phyloP scores from a whole-genome alignment of 2,797 vertebrate genomes.

The Sebastes elongatus region DNA sequence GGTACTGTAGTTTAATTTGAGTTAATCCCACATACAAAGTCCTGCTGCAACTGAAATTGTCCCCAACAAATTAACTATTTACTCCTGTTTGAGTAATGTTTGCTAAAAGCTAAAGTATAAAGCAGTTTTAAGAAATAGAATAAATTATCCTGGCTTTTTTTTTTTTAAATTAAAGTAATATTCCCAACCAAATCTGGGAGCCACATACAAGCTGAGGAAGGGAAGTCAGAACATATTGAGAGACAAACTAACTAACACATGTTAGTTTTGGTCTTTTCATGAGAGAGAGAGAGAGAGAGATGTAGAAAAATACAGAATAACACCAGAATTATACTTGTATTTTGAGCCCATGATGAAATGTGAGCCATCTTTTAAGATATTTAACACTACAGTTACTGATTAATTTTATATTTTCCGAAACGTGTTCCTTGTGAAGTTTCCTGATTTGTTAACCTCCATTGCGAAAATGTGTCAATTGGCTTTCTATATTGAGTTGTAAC shows the following conservation, averaged over 20 bases:
- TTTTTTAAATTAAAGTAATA: neutral
- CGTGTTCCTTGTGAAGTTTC: rapidly evolving
- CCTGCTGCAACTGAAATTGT: neutral
- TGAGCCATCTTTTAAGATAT: neutral
- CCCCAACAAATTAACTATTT: neutral
- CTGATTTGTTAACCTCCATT: too few species aligned
- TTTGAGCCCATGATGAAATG: neutral
- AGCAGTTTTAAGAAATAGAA: too few species aligned
- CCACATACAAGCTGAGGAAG: rapidly evolving
- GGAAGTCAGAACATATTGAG: neutral
- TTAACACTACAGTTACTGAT: neutral
- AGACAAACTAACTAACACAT: neutral
- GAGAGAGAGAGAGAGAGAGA: too few species aligned
- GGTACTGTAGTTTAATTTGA: neutral
- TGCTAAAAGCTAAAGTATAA: neutral
- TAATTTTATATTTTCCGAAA: neutral
- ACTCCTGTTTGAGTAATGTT: neutral
- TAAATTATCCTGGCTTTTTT: neutral
- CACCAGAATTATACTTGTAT: neutral
- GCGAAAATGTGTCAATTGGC: neutral
- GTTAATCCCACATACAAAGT: neutral
- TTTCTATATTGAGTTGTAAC: neutral
- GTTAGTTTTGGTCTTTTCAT: too few species aligned
- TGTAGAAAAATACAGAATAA: neutral
- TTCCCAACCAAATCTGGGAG: neutral